Evolutionary conservation across 2,888 invertebrate genomes (phyloP), one percentile per base, ranked within the genome.

Genomic region (Sycophila texana): DNA sequence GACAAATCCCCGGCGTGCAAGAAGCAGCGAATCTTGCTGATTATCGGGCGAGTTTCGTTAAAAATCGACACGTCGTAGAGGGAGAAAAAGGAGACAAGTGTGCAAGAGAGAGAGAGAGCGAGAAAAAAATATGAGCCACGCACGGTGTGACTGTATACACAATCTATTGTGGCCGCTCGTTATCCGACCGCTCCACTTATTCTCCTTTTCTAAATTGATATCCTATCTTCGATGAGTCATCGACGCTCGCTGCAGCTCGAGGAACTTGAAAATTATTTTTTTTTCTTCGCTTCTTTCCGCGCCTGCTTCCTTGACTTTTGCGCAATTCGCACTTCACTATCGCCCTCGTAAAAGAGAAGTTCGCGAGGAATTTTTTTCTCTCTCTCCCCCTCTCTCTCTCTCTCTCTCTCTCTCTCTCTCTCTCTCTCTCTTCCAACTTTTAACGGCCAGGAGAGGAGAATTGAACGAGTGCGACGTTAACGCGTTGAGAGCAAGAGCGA

Each of bases 141-240:
- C 47, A 22, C 10, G 22, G 5, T 58, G 22, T 22, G 20, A 12
- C 14, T 14, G 53, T 39, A 1, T 57, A 22, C 67, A n/a, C 18
- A 49, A 66, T 73, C 77, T 61, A 77, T 77, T 22, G 61, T 53
- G 61, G 26, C 58, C 14, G 39, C 39, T 13, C 55, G 74, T 70
- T 70, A 79, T 79, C 74, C 30, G 74, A 74, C 74, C 68, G 57
- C 49, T 30, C 22, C 13, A 53, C 57, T 66, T 72, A 47, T 77
- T 58, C 55, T 71, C 39, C 60, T 16, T 26, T 53, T 75, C 68
- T 57, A 74, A 60, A 77, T 77, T 78, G 74, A 78, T 78, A 81
- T 78, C 71, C 71, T 81, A 81, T 72, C 74, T 77, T 71, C 66
- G 77, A 53, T 74, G 77, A 74, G 49, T 74, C 77, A 77, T 71